Conservation (phyloP, 2,797 vertebrate genomes). For the Erethizon dorsatum region DNA sequence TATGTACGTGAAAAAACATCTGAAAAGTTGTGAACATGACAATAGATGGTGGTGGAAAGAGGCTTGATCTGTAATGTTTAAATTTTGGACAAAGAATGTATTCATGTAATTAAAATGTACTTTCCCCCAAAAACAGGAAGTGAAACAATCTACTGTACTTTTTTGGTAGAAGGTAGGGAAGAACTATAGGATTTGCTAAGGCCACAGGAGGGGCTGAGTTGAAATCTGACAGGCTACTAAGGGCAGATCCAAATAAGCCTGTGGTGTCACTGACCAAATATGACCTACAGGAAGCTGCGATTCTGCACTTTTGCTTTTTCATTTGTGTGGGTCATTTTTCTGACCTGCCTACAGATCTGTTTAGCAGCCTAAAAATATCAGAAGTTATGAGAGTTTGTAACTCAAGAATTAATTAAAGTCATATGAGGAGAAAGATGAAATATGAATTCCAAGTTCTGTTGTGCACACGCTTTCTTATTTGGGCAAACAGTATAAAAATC, state of each 20-base stretch:
- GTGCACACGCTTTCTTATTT: conserved; percentile 81
- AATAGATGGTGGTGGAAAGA: background rate
- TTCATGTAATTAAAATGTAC: conserved; percentile 36
- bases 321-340: conserved; percentile 3
- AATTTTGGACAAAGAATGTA: conserved; percentile 29
- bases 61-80: background rate
- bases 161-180: conserved; percentile 51
- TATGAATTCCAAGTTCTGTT: conserved; percentile 81
- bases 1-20: background rate
- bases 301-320: conserved; percentile 44
- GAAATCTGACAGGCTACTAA: background rate
- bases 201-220: background rate
- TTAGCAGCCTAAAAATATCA: conserved; percentile 57
- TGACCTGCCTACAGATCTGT: background rate
- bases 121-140: background rate
- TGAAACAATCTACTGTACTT: background rate
- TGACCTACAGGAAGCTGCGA: background rate
- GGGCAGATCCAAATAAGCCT: background rate
- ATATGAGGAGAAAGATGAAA: conserved; percentile 82
- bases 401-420: conserved; percentile 74
- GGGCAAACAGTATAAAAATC: conserved; percentile 86
- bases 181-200: background rate
- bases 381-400: conserved; percentile 77
- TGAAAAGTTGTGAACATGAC: background rate
- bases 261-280: background rate